Percentiles rank a stretch among this genome's conserved stretches.
Conservation (phyloP, 1,140 invertebrate species). For the Physella acuta region DNA sequence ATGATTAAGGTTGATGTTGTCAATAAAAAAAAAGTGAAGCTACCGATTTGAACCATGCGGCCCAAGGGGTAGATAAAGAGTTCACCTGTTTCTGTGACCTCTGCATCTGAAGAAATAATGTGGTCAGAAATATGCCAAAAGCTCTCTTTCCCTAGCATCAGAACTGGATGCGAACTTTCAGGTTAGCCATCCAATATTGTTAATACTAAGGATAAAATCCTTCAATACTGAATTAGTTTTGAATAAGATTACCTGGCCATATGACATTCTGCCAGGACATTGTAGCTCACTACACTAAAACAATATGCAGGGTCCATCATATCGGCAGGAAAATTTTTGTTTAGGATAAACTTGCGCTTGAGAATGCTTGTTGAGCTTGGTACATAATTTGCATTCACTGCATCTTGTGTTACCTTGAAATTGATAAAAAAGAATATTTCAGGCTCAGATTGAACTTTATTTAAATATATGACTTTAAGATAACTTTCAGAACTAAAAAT, state of each 20-base stretch:
- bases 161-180: not conserved
- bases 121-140: not conserved
- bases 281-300: constrained; percentile 56
- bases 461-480: too few species aligned
- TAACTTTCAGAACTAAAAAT: too few species aligned
- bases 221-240: too few species aligned
- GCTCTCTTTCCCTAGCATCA: not conserved
- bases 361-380: constrained; percentile 33
- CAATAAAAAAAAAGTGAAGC: not conserved
- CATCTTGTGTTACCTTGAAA: not conserved
- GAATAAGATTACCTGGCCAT: constrained; percentile 28
- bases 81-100: not conserved
- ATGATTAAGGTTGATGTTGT: too few species aligned
- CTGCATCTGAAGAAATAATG: not conserved
- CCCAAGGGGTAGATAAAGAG: not conserved
- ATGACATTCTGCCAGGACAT: constrained; percentile 58
- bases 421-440: not conserved
- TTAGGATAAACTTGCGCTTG: constrained; percentile 42
- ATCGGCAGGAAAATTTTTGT: constrained; percentile 34
- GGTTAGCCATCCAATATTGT: too few species aligned
- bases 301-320: constrained; percentile 33
- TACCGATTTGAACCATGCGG: not conserved
- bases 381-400: constrained; percentile 4
- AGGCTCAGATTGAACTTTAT: not conserved
- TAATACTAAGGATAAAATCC: too few species aligned